Evolutionary conservation across 2,888 invertebrate species (phyloP).

Genomic region (Miltochrista miniata): DNA sequence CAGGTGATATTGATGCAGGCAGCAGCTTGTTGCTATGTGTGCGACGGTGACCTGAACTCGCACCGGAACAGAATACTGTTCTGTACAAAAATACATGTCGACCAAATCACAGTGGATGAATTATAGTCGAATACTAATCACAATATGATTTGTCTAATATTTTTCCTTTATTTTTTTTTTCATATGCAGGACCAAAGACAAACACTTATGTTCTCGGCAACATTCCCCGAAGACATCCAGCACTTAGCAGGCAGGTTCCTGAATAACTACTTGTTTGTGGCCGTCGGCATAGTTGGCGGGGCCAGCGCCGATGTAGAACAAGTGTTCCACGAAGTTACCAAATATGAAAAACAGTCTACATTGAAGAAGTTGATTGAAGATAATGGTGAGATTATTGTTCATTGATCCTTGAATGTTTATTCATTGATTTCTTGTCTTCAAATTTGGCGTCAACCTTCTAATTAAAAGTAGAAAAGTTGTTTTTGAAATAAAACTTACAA

Average conservation of each 20-base stretch:
- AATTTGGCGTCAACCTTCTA: no score
- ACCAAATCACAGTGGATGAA: no score
- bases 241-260: slow-evolving; percentile 91
- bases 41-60: no score
- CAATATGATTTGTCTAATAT: background rate
- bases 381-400: slow-evolving; percentile 64
- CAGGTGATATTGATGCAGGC: no score
- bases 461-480: no score
- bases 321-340: slow-evolving; percentile 86
- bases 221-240: slow-evolving; percentile 99
- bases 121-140: no score
- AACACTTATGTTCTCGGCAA: slow-evolving; percentile 99
- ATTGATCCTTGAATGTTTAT: background rate
- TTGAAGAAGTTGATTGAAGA: slow-evolving; percentile 87
- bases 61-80: no score
- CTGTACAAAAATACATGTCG: no score
- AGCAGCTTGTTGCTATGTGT: no score
- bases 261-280: slow-evolving; percentile 91
- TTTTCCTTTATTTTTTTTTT: background rate
- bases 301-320: slow-evolving; percentile 97
- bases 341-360: slow-evolving; percentile 89
- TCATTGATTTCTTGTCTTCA: no score
- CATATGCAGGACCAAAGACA: slow-evolving; percentile 88
- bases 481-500: no score
- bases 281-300: slow-evolving; percentile 96